Evolutionary conservation across 2,797 vertebrate species (phyloP).

Genomic region (Lindbergichthys nudifrons): DNA sequence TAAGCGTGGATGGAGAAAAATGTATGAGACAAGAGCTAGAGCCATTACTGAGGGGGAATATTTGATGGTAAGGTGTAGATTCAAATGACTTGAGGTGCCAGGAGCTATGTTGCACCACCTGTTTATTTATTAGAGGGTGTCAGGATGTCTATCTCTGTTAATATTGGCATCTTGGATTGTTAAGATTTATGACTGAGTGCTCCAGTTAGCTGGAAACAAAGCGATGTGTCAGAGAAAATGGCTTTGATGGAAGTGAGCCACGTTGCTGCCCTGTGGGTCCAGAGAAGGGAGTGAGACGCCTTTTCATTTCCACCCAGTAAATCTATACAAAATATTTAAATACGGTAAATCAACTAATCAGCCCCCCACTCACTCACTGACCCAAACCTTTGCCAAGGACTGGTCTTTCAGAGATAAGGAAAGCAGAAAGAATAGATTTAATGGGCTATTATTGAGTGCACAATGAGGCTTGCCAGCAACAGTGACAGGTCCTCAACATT

Average conservation of each 20-base stretch:
- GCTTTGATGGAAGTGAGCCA: constrained; percentile 58
- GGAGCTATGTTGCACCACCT: constrained; percentile 42
- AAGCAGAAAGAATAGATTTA: constrained; percentile 81
- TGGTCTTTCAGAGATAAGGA: constrained; percentile 84
- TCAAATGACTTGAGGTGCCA: constrained; percentile 25
- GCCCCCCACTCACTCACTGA: constrained; percentile 73
- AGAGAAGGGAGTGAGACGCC: constrained; percentile 25
- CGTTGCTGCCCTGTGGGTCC: constrained; percentile 35
- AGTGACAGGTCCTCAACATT: constrained; percentile 83
- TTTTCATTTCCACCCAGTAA: constrained; percentile 76
- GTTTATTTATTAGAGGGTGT: constrained; percentile 58
- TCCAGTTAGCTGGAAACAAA: constrained; percentile 49
- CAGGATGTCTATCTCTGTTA: constrained; percentile 59
- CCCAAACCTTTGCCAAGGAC: constrained; percentile 77
- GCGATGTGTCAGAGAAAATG: constrained; percentile 47
- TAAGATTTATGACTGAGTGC: constrained; percentile 63
- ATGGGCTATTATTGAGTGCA: constrained; percentile 83
- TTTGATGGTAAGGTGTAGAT: constrained; percentile 6
- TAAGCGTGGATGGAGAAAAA: constrained; percentile 34
- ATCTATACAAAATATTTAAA: constrained; percentile 80
- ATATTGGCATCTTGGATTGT: constrained; percentile 61
- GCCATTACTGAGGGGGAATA: constrained; percentile 16
- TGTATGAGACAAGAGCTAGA: constrained; percentile 30
- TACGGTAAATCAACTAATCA: constrained; percentile 79
- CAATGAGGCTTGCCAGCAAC: constrained; percentile 81